Evolutionary conservation across 2,888 invertebrate genomes (phyloP).

Genomic region (Odontocerum albicorne): DNA sequence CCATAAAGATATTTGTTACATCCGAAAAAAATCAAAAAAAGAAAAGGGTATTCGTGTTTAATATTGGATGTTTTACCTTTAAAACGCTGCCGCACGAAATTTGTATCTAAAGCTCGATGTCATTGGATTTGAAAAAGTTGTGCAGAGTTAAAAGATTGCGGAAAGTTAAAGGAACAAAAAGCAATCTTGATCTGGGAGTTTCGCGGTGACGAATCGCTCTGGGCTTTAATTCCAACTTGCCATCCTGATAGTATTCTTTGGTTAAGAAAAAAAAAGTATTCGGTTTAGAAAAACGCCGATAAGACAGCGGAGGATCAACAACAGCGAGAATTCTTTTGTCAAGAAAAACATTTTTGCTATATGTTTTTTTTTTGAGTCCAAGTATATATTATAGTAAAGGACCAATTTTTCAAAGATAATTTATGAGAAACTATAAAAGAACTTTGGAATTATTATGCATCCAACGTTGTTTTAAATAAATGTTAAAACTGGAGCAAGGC

Average conservation of each 20-base stretch:
- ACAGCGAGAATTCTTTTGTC: slow-evolving; percentile 4
- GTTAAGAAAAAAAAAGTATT: slow-evolving; percentile 19
- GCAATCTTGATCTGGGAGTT: slow-evolving; percentile 27
- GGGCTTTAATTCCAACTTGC: slow-evolving; percentile 29
- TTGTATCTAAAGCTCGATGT: background rate
- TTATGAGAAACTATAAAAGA: too few species aligned
- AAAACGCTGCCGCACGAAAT: too few species aligned
- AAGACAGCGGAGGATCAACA: slow-evolving; percentile 24
- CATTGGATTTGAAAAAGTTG: slow-evolving; percentile 6
- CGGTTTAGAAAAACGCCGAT: slow-evolving; percentile 19
- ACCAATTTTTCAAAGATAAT: too few species aligned
- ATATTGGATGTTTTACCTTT: too few species aligned
- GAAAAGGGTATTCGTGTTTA: too few species aligned
- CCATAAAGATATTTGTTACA: too few species aligned
- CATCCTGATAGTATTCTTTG: slow-evolving; percentile 22
- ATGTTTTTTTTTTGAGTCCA: too few species aligned
- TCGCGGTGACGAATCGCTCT: slow-evolving; percentile 33
- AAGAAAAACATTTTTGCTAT: background rate
- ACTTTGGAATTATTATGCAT: too few species aligned
- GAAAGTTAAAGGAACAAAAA: slow-evolving; percentile 31
- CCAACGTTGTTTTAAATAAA: too few species aligned
- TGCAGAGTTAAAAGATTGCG: slow-evolving; percentile 21
- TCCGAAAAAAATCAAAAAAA: too few species aligned
- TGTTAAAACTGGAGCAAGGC: too few species aligned
- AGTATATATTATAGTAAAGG: too few species aligned